Evolutionary conservation across 2,797 vertebrate genomes (phyloP).

Genomic region (Notoglanidium macrostoma): DNA sequence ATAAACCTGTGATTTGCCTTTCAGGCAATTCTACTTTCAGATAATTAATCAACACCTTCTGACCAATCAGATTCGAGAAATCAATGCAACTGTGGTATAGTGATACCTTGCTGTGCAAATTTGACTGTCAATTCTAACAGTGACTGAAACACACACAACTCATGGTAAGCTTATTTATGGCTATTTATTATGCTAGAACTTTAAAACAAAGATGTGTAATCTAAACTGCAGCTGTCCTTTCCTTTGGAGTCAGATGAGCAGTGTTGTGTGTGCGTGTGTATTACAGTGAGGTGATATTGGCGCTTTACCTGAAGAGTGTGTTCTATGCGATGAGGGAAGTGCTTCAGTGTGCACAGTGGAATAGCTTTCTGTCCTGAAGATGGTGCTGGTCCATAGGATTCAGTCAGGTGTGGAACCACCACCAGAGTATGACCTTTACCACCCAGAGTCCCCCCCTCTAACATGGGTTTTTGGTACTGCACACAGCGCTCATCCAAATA

Average conservation of each 20-base stretch:
- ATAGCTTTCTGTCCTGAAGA: slow-evolving; percentile 54
- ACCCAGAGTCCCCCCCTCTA: slow-evolving; percentile 85
- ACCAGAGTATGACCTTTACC: slow-evolving; percentile 73
- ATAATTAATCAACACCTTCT: not conserved
- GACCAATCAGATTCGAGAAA: not conserved
- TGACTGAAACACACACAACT: not conserved
- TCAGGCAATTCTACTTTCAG: not conserved
- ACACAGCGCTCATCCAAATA: slow-evolving; percentile 81
- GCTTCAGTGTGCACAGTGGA: slow-evolving; percentile 82
- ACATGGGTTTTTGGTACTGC: slow-evolving; percentile 75
- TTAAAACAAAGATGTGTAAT: not conserved
- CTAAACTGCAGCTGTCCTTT: not conserved
- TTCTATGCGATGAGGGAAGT: slow-evolving; percentile 82
- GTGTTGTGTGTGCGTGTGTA: not conserved
- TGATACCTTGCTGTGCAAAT: not conserved
- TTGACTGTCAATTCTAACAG: not conserved
- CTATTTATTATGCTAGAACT: not conserved
- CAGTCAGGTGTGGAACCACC: slow-evolving; percentile 80
- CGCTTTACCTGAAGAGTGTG: slow-evolving; percentile 85
- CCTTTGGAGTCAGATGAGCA: not conserved
- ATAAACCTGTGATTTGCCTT: not conserved
- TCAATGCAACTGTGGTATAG: not conserved
- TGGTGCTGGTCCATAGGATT: slow-evolving; percentile 61
- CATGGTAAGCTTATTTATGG: not conserved
- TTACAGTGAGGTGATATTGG: not conserved